Conservation (phyloP, 2,113 vertebrate species). For the Myotis davidii region DNA sequence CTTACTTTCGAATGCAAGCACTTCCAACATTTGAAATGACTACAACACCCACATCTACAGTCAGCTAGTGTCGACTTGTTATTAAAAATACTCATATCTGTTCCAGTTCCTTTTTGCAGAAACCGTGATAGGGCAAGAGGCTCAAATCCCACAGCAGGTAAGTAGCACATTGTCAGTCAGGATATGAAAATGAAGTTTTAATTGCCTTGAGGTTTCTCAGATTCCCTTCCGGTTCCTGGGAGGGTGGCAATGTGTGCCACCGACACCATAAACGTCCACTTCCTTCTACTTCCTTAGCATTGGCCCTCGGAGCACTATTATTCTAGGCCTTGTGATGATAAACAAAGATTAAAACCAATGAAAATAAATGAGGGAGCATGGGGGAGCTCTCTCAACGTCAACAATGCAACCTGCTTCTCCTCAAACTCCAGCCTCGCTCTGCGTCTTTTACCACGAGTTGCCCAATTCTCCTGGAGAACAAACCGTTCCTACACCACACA, state of each 20-base stretch:
- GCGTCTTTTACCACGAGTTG: neutral
- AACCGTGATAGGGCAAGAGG: neutral
- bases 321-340: neutral
- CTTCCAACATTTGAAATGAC: neutral
- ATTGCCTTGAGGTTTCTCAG: slow-evolving; percentile 54
- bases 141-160: slow-evolving; percentile 38
- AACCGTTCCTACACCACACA: neutral
- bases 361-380: neutral
- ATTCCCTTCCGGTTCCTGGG: slow-evolving; percentile 37
- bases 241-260: neutral
- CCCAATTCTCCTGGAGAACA: neutral
- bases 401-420: neutral
- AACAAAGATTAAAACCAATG: slow-evolving; percentile 50
- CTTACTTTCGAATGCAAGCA: neutral
- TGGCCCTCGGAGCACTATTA: neutral
- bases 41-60: neutral
- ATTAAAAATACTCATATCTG: neutral
- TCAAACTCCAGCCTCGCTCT: neutral
- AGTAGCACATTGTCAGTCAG: slow-evolving; percentile 43
- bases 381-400: neutral
- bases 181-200: slow-evolving; percentile 39
- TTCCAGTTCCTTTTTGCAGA: neutral
- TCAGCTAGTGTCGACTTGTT: neutral
- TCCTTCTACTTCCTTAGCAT: slow-evolving; percentile 5
- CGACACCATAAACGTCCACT: neutral